Percentiles rank a stretch among this genome's conserved stretches.
phyloP scores from a whole-genome alignment of 2,797 vertebrate species.

The Sebastes oblongus region DNA sequence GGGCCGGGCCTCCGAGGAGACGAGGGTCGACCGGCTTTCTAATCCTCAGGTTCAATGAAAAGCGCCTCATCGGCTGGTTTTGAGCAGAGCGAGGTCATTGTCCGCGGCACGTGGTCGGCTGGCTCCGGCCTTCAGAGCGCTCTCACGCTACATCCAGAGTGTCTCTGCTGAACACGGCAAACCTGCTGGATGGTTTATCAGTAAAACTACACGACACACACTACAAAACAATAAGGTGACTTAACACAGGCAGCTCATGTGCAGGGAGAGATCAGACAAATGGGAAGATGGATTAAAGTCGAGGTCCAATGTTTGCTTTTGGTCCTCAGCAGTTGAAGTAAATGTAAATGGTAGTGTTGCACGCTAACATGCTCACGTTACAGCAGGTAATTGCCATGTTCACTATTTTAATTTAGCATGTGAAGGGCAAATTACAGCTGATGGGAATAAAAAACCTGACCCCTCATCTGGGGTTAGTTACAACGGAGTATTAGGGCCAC shows the following conservation, averaged over 20 bases:
- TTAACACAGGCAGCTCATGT: not conserved
- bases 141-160: constrained; percentile 22
- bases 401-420: not conserved
- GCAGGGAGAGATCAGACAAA: not conserved
- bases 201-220: not conserved
- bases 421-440: no score
- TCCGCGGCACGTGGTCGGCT: constrained; percentile 13
- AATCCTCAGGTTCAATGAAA: constrained; percentile 76
- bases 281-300: not conserved
- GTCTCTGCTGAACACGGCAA: constrained; percentile 24
- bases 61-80: constrained; percentile 65
- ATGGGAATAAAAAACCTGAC: no score
- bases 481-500: no score
- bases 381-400: no score
- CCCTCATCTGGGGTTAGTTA: no score
- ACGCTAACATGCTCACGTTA: not conserved
- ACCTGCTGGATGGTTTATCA: constrained; percentile 1
- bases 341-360: not conserved
- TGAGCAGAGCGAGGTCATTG: constrained; percentile 43
- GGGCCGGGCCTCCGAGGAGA: constrained; percentile 49
- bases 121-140: constrained; percentile 6
- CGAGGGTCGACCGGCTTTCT: constrained; percentile 36
- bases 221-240: not conserved
- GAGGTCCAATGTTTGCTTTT: not conserved
- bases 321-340: no score